phyloP scores from a whole-genome alignment of 2,797 vertebrate species.

The Rhinoraja longicauda region DNA sequence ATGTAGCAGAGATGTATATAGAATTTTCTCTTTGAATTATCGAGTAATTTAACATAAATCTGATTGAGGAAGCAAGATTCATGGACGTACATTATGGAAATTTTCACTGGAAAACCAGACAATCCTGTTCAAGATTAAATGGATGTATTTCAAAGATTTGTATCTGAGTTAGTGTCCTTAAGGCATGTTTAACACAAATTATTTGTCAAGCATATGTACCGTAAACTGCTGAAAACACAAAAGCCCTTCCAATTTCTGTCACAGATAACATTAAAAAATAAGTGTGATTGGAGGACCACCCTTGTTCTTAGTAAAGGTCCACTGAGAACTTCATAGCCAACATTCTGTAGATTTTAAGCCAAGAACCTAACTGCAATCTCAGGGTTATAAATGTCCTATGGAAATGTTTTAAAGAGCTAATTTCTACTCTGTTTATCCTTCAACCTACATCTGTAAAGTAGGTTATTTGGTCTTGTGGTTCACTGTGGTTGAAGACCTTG shows the following conservation, averaged over 20 bases:
- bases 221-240: not conserved
- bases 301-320: not conserved
- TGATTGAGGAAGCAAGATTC: not conserved
- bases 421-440: not conserved
- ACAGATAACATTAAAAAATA: not conserved
- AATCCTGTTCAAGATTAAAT: not conserved
- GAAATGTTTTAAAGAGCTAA: not conserved
- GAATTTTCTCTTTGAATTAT: not conserved
- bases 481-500: not conserved
- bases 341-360: not conserved
- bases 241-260: not conserved
- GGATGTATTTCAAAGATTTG: not conserved
- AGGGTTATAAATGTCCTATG: not conserved
- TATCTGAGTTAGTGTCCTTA: not conserved
- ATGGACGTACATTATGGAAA: not conserved
- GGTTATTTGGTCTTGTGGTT: not conserved
- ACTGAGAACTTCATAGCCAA: not conserved
- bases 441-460: not conserved
- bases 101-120: not conserved
- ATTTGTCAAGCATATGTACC: not conserved
- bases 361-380: not conserved
- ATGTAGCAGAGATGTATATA: not conserved
- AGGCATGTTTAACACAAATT: not conserved
- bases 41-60: not conserved
- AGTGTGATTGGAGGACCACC: not conserved